A percentile compares a stretch with the other conserved stretches of the same genome.
Conservation (phyloP, 64 coral and sea anemone genomes). For the Actinia equina region DNA sequence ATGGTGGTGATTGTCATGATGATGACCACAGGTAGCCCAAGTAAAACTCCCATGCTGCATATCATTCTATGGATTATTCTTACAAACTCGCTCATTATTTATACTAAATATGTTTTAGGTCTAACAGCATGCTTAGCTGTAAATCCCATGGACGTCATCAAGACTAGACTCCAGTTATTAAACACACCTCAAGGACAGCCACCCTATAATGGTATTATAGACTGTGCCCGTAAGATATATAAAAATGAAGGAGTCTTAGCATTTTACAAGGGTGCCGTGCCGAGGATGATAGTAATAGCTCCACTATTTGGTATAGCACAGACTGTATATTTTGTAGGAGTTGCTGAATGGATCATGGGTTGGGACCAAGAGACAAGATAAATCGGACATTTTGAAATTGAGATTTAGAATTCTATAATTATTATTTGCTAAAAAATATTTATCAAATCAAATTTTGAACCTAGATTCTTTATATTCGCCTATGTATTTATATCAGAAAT, state of each 20-base stretch:
- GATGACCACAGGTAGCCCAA: not conserved
- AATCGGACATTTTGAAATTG: not conserved
- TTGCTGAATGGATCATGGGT: constrained; percentile 77
- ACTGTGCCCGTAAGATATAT: constrained; percentile 84
- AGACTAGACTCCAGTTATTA: constrained; percentile 91
- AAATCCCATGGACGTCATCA: constrained; percentile 89
- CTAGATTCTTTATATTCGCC: no score
- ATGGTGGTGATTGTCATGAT: not conserved
- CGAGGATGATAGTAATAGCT: constrained; percentile 95
- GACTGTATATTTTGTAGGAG: constrained; percentile 86
- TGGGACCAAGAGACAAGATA: constrained; percentile 19
- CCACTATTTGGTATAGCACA: constrained; percentile 99
- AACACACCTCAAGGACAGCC: constrained; percentile 69
- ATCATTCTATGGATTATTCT: not conserved
- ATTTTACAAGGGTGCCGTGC: constrained; percentile 94
- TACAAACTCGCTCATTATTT: not conserved
- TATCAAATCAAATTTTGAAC: not conserved
- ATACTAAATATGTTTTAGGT: constrained; percentile 14
- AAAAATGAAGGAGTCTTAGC: constrained; percentile 77
- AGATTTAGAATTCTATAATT: not conserved
- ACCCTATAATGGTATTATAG: constrained; percentile 73
- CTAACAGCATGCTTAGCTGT: constrained; percentile 77
- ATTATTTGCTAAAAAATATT: not conserved
- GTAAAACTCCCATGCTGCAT: not conserved
- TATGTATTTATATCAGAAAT: no score